Evolutionary conservation across 2,888 invertebrate species (phyloP).

Genomic region (Napeogenes inachia): DNA sequence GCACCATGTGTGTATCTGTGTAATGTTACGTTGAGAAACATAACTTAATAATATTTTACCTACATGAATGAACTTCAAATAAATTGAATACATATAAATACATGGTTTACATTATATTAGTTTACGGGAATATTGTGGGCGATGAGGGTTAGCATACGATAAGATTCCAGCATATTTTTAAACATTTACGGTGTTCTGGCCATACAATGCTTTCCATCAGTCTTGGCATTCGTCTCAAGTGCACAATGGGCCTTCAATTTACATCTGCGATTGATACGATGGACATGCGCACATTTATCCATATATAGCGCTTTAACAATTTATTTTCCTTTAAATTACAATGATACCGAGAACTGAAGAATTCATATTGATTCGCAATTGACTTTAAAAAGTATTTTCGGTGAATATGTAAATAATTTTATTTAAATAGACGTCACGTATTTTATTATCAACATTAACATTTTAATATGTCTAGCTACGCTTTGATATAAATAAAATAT

Average conservation of each 20-base stretch:
- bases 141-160: slow-evolving; percentile 1
- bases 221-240: slow-evolving; percentile 38
- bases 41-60: background rate
- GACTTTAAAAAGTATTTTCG: slow-evolving; percentile 4
- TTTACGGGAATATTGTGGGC: background rate
- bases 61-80: background rate
- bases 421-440: slow-evolving; percentile 1
- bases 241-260: slow-evolving; percentile 50
- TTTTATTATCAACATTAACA: slow-evolving; percentile 5
- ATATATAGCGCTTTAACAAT: slow-evolving; percentile 26
- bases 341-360: slow-evolving; percentile 1
- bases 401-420: background rate
- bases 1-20: background rate
- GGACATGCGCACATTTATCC: slow-evolving; percentile 28
- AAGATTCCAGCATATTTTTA: slow-evolving; percentile 13
- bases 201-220: slow-evolving; percentile 36
- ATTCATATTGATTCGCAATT: slow-evolving; percentile 3
- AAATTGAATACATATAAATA: background rate
- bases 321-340: slow-evolving; percentile 23
- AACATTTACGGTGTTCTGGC: slow-evolving; percentile 10
- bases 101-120: background rate
- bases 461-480: background rate
- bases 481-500: background rate
- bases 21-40: background rate
- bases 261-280: slow-evolving; percentile 45